These are phyloP conservation scores for Hemaris fuciformis DNA, from an alignment of 2,888 invertebrate species.

Conservation along the genomic window DNA sequence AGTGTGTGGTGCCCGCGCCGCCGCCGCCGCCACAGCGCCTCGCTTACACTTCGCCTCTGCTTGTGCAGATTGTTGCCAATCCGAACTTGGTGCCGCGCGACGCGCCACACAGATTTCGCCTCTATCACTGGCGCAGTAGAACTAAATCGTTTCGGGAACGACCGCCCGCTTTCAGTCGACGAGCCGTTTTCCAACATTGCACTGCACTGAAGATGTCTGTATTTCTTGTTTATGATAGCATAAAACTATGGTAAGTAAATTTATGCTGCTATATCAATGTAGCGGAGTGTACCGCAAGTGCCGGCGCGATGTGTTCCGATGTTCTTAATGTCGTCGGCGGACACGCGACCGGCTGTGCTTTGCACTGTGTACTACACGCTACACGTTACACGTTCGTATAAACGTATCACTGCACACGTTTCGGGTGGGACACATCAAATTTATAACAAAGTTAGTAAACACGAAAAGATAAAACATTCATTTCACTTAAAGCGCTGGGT, in stretches of 20 bases:
- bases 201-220: constrained; percentile 71
- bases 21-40: constrained; percentile 52
- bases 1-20: constrained; percentile 26
- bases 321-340: neutral
- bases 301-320: constrained; percentile 17
- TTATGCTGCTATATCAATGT: constrained; percentile 58
- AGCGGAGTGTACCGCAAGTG: constrained; percentile 43
- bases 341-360: constrained; percentile 1
- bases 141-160: constrained; percentile 45
- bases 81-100: constrained; percentile 51
- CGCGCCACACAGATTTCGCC: constrained; percentile 61
- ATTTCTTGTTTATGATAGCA: constrained; percentile 70
- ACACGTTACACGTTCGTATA: neutral
- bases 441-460: constrained; percentile 6
- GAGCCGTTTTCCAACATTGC: constrained; percentile 57
- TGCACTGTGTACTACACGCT: too few relatives aligned
- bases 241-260: constrained; percentile 70
- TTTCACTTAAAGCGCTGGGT: constrained; percentile 3
- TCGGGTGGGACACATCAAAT: neutral
- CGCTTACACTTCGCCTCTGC: constrained; percentile 66
- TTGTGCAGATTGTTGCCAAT: constrained; percentile 72
- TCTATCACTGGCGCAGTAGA: constrained; percentile 61
- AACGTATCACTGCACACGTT: neutral
- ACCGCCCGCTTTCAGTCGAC: constrained; percentile 50
- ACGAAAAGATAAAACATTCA: constrained; percentile 7